These are phyloP conservation scores for Metridium senile DNA, from an alignment of 92 coral and sea anemone genomes.

Conservation along the genomic window DNA sequence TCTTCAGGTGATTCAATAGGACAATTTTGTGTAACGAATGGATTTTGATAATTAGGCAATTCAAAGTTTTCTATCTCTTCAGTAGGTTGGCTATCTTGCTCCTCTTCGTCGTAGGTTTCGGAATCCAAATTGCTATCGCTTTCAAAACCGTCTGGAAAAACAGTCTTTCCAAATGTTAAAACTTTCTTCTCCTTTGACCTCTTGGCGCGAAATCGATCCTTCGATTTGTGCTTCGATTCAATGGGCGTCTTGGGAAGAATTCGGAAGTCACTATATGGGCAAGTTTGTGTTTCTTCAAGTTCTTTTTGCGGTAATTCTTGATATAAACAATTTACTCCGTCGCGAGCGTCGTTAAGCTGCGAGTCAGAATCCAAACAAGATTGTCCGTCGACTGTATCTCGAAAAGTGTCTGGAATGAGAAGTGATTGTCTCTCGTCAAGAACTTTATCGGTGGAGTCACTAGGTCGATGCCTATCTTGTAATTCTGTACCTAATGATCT, in stretches of 20 bases:
- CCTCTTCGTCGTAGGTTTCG: too few species aligned
- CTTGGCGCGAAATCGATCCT: neutral
- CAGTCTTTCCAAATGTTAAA: neutral
- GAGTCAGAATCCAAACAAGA: neutral
- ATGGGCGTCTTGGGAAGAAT: neutral
- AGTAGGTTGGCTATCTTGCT: too few species aligned
- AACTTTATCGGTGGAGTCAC: neutral
- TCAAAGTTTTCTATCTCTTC: too few species aligned
- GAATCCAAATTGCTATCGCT: neutral
- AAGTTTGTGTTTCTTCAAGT: neutral
- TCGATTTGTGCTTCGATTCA: neutral
- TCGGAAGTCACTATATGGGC: neutral
- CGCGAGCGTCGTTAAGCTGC: neutral
- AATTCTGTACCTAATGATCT: neutral
- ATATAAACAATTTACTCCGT: too few species aligned
- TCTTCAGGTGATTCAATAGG: neutral
- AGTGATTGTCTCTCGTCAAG: neutral
- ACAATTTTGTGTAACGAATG: too few species aligned
- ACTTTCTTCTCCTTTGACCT: slow-evolving; percentile 13
- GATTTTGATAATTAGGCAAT: too few species aligned
- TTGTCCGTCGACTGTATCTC: neutral
- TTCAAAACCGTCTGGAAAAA: slow-evolving; percentile 17
- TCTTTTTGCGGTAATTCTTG: too few species aligned
- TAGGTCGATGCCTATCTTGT: neutral
- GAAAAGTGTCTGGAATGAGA: neutral